Evolutionary conservation across 2,113 vertebrate species (phyloP).

Genomic region (Chloebia gouldiae): DNA sequence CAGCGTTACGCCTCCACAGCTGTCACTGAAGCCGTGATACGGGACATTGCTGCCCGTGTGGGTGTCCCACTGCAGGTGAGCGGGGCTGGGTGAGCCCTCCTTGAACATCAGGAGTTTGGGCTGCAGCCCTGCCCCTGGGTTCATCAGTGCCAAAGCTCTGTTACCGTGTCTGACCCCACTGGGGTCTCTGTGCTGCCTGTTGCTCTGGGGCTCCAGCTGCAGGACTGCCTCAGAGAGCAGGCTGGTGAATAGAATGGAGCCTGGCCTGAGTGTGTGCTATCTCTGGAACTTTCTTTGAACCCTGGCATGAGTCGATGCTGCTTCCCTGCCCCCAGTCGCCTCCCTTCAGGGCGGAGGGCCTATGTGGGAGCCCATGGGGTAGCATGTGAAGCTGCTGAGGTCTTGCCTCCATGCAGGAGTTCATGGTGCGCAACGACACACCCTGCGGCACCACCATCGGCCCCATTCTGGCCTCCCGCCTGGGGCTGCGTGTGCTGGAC

Average conservation of each 20-base stretch:
- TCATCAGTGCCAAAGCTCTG: neutral
- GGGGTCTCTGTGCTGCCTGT: neutral
- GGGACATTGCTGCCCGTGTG: constrained; percentile 82
- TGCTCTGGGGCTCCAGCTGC: neutral
- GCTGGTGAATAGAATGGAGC: neutral
- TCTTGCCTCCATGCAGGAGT: constrained; percentile 74
- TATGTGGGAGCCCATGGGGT: accelerated
- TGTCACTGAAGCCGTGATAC: constrained; percentile 85
- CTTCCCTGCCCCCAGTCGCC: neutral
- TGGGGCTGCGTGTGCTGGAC: constrained; percentile 90
- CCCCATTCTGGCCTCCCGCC: constrained; percentile 89
- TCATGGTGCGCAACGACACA: constrained; percentile 95
- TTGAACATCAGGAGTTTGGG: neutral
- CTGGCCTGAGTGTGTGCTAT: neutral
- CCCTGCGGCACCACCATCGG: constrained; percentile 92
- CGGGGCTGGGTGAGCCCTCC: accelerated
- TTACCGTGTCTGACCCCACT: accelerated
- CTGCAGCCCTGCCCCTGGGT: neutral
- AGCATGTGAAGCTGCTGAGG: neutral
- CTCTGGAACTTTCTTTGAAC: neutral
- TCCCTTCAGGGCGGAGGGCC: neutral
- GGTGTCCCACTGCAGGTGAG: constrained; percentile 91
- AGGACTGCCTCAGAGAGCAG: neutral
- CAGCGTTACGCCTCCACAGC: constrained; percentile 95
- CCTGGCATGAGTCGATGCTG: accelerated